Evolutionary conservation across 1,140 invertebrate genomes (phyloP).

Genomic region (Drosophila kohkoa): DNA sequence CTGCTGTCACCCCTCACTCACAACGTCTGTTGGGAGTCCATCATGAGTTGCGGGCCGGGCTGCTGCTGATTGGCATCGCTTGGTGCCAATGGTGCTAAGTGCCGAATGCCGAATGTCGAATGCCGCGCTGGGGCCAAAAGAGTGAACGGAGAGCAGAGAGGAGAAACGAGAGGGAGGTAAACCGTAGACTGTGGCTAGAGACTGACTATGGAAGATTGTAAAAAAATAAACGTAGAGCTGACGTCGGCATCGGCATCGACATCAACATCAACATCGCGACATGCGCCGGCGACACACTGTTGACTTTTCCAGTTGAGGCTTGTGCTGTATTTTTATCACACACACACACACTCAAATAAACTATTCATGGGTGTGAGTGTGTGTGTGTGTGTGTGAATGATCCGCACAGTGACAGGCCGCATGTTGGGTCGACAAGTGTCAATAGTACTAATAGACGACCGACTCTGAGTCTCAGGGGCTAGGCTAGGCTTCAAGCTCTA

Average conservation of each 20-base stretch:
- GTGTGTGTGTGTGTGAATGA: conserved; percentile 53
- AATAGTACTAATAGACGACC: conserved; percentile 79
- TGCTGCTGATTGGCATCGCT: conserved; percentile 79
- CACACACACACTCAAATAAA: conserved; percentile 23
- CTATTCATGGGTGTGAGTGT: conserved; percentile 40
- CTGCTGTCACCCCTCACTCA: not conserved
- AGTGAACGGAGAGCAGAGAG: conserved; percentile 3
- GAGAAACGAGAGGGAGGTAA: conserved; percentile 5
- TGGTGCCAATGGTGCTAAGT: conserved; percentile 81
- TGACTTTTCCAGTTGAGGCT: conserved; percentile 70
- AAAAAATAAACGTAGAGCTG: conserved; percentile 33
- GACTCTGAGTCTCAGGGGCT: conserved; percentile 31
- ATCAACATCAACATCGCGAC: conserved; percentile 57
- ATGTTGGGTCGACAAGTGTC: conserved; percentile 81
- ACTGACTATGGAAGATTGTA: conserved; percentile 23
- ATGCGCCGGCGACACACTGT: conserved; percentile 67
- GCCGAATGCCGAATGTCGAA: conserved; percentile 77
- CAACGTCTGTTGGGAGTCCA: not conserved
- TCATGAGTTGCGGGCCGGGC: conserved; percentile 16
- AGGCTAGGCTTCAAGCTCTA: not conserved
- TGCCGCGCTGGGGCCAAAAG: conserved; percentile 30
- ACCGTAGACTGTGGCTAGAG: conserved; percentile 16
- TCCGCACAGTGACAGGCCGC: conserved; percentile 76
- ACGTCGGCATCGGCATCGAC: conserved; percentile 38
- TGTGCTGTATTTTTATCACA: conserved; percentile 43